phyloP scores from a whole-genome alignment of 2,797 vertebrate genomes.

The Amblyopsis hoosieri region DNA sequence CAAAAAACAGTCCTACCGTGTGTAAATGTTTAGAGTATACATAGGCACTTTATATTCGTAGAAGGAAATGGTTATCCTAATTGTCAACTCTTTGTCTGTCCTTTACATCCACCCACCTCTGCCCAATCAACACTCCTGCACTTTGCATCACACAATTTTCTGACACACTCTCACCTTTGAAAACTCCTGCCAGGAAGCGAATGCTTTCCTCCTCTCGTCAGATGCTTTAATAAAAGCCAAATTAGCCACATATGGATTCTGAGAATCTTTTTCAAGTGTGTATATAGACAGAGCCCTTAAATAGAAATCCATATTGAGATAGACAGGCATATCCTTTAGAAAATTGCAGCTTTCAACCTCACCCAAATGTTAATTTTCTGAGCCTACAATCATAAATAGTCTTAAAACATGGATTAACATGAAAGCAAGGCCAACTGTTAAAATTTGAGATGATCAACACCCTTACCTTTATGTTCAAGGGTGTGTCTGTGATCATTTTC shows the following conservation, averaged over 20 bases:
- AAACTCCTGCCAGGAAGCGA: conserved; percentile 28
- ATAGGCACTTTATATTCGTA: conserved; percentile 16
- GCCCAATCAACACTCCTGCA: conserved; percentile 54
- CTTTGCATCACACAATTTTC: conserved; percentile 46
- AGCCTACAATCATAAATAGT: conserved; percentile 36
- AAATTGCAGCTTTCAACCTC: neutral
- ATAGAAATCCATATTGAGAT: conserved; percentile 1
- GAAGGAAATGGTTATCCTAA: conserved; percentile 32
- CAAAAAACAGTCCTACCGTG: conserved; percentile 30
- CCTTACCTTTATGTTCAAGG: conserved; percentile 55
- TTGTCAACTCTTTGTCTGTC: conserved; percentile 28
- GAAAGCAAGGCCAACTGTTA: conserved; percentile 54
- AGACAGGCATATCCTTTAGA: conserved; percentile 16
- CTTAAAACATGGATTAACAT: conserved; percentile 41
- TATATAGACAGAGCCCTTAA: conserved; percentile 22
- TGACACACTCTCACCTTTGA: conserved; percentile 51
- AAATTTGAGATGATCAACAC: conserved; percentile 59
- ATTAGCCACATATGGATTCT: conserved; percentile 28
- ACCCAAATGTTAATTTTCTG: conserved; percentile 20
- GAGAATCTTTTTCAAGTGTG: conserved; percentile 13
- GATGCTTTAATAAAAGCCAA: conserved; percentile 38
- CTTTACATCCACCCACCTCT: conserved; percentile 26
- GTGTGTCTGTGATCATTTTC: conserved; percentile 62
- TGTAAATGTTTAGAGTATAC: conserved; percentile 16
- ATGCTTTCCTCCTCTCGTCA: conserved; percentile 24